Evolutionary conservation across 2,113 vertebrate species (phyloP), one percentile per base, ranked within the genome.

Genomic region (Mungos mungo): DNA sequence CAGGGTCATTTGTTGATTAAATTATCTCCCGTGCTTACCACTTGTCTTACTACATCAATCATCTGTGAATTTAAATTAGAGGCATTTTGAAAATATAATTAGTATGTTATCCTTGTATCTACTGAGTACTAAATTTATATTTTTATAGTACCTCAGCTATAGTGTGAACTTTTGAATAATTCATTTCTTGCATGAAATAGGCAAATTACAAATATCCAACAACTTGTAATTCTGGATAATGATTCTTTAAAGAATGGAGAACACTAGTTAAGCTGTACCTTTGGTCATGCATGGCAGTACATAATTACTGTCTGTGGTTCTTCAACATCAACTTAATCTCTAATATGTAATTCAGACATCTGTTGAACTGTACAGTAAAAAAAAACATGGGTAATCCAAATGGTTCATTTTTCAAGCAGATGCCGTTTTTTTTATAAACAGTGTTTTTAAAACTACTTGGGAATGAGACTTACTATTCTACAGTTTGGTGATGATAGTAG

Each of bases 1-100:
- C 83, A 93, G 93, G 97, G 82, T 96, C 79, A 97, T 97, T 98
- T 98, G 97, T 97, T 98, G 98, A 98, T 98, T 98, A 98, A 98
- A 98, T 96, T 98, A 97, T 98, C 95, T 97, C 83, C 91, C 98
- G 31, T 95, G 88, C n/a, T 98, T 95, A 82, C 71, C 96, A 88
- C 92, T 87, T 98, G 87, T 98, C 95, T 96, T 95, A 94, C 85
- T 92, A 92, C 84, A 97, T 98, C 98, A 98, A 74, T 98, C 98
- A 97, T 92, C 91, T 57, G 72, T 87, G 86, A 95, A 98, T 98
- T 98, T 97, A 98, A 98, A 98, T 98, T 97, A 98, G 12, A 50
- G 71, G 76, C 86, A 98, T 98, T 98, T 96, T 89, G 33, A 96
- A 98, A 98, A 98, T 95, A 97, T 96, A 97, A 97, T 97, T 98